Base-by-base conservation (phyloP, 2,888 invertebrate genomes). In the Tromatobia lineatoria region DNA sequence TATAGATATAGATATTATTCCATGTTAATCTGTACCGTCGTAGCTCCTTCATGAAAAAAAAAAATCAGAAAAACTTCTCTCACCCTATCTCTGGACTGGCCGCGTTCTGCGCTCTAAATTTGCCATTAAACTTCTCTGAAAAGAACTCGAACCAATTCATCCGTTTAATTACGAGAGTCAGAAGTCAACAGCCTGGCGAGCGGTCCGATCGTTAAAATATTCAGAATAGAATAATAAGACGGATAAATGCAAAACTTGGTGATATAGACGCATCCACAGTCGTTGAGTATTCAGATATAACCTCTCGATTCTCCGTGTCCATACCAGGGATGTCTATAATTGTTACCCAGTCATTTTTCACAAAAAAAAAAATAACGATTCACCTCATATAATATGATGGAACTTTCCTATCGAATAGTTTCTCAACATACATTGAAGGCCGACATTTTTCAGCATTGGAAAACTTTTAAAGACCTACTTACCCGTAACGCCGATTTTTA, bases 141-240 rank as follows among this genome's bases (percentile, higher is more conserved):
- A 83, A 67, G 69, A 20, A 20, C 66, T 61, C 61, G 54, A 54
- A 77, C 45, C 59, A 42, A 80, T 80, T 80, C 59, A 61, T 73
- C 29, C 15, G 20, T 50, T 83, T 80, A 73, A 83, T 83, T 76
- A 54, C 52, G 45, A 77, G 18, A 67, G 45, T 45, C 59, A 25
- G 10, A 29, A 74, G 47, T 54, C 61, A 25, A n/a, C 45, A 34
- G 3, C 18, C 18, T 8, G 67, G 50, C 15, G 38, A 69, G 67
- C 42, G 20, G 45, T 45, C n/a, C 66, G 45, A 50, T 38, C 50
- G 29, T 66, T 76, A 66, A 79, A 66, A 71, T 75, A 70, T 50
- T 64, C 38, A 8, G 18, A 57, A 57, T 66, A 34, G 64, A 67
- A 59, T 47, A 84, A 69, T 42, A 38, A 8, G 42, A 38, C 45